Evolutionary conservation across 2,888 invertebrate species (phyloP).

Genomic region (Chydorus sphaericus): DNA sequence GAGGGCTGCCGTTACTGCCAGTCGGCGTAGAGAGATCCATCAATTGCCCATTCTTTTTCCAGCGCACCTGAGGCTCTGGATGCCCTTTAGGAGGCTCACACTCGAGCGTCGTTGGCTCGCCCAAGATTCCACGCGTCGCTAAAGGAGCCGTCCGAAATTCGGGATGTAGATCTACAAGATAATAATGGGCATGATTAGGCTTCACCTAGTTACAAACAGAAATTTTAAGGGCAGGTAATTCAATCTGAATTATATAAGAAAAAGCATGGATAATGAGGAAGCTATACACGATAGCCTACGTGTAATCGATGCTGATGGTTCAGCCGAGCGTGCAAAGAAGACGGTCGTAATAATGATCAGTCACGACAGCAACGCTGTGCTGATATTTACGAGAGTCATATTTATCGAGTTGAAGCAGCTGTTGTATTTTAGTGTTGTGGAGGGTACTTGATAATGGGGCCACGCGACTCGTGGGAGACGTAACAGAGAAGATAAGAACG

Average conservation of each 20-base stretch:
- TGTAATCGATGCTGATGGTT: too few relatives aligned
- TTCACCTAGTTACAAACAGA: too few relatives aligned
- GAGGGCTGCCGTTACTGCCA: too few relatives aligned
- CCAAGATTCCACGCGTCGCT: constrained; percentile 65
- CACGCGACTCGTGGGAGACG: background rate
- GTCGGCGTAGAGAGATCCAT: background rate
- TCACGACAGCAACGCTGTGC: too few relatives aligned
- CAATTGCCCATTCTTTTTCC: constrained; percentile 71
- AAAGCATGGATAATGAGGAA: too few relatives aligned
- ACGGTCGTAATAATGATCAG: too few relatives aligned
- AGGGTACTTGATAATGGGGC: background rate
- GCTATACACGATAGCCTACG: too few relatives aligned
- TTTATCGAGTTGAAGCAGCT: constrained; percentile 1
- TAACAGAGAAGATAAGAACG: too few relatives aligned
- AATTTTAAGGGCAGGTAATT: too few relatives aligned
- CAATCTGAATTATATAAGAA: too few relatives aligned
- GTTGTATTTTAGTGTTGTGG: background rate
- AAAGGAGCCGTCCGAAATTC: constrained; percentile 76
- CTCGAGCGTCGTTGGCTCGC: constrained; percentile 68
- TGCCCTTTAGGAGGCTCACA: constrained; percentile 80
- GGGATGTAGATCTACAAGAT: constrained; percentile 58
- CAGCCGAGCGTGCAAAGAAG: too few relatives aligned
- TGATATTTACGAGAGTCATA: constrained; percentile 4
- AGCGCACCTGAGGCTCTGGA: constrained; percentile 73
- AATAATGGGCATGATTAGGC: too few relatives aligned